Percentiles rank a stretch among this genome's conserved stretches.
Evolutionary conservation across 2,888 invertebrate species (phyloP).

Genomic region (Ypsolopha sequella): DNA sequence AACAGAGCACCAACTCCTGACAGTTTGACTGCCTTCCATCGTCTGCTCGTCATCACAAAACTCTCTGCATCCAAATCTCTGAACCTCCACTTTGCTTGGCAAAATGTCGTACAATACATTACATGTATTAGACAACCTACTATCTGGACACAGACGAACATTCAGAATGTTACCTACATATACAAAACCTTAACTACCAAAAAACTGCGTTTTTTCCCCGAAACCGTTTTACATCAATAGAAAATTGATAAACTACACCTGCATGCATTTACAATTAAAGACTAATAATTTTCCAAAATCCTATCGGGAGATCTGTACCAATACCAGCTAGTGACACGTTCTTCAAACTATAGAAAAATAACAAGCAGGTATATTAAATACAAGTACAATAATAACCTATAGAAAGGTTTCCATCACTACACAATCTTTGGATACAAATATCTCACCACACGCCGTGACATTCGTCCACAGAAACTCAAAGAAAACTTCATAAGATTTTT

Average conservation of each 20-base stretch:
- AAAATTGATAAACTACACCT: slow-evolving; percentile 20
- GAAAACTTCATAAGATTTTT: slow-evolving; percentile 8
- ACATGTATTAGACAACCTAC: too few relatives aligned
- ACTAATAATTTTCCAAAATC: too few relatives aligned
- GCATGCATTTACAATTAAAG: too few relatives aligned
- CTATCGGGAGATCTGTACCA: slow-evolving; percentile 49
- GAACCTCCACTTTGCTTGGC: too few relatives aligned
- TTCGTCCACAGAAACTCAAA: not conserved
- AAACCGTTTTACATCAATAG: not conserved
- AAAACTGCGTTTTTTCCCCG: not conserved
- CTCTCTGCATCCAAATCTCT: too few relatives aligned
- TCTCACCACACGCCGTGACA: slow-evolving; percentile 18
- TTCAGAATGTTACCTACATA: not conserved
- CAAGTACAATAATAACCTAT: slow-evolving; percentile 59
- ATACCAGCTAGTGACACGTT: slow-evolving; percentile 27
- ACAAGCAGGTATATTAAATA: slow-evolving; percentile 52
- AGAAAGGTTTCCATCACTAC: slow-evolving; percentile 62
- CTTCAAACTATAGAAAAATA: slow-evolving; percentile 53
- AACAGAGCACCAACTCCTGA: slow-evolving; percentile 56
- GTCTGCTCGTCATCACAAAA: too few relatives aligned
- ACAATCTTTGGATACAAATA: slow-evolving; percentile 67
- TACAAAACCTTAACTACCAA: not conserved
- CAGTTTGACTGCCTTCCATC: not conserved
- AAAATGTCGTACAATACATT: too few relatives aligned
- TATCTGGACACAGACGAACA: too few relatives aligned